These are phyloP conservation scores for Lasioglossum vierecki DNA, from an alignment of 2,888 invertebrate genomes.

Conservation along the genomic window DNA sequence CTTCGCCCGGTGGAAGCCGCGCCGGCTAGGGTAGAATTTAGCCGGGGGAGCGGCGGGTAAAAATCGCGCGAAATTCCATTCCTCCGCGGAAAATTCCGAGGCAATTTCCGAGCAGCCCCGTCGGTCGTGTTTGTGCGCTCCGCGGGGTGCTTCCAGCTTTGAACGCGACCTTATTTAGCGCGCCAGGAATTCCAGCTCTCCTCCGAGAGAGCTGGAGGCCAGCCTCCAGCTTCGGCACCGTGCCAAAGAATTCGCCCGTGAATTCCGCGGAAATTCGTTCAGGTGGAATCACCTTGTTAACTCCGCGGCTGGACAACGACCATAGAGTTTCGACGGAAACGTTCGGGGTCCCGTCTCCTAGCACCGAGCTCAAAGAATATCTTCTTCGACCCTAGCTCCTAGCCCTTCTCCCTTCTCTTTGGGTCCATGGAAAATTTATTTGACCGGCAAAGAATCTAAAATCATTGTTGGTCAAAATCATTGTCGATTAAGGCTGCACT, in stretches of 20 bases:
- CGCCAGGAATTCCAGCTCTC: constrained; percentile 62
- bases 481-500: too few species aligned
- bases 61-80: constrained; percentile 56
- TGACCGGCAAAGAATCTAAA: too few species aligned
- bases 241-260: constrained; percentile 61
- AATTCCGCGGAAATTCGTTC: constrained; percentile 68
- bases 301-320: constrained; percentile 25
- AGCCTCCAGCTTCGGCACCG: constrained; percentile 50
- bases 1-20: not conserved
- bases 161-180: constrained; percentile 68
- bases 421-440: too few species aligned
- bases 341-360: not conserved
- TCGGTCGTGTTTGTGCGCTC: constrained; percentile 46
- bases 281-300: constrained; percentile 58
- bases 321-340: not conserved
- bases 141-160: constrained; percentile 48
- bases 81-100: constrained; percentile 51
- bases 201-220: constrained; percentile 29
- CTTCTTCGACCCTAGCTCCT: too few species aligned
- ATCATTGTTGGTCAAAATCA: too few species aligned
- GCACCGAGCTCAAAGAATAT: not conserved
- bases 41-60: not conserved
- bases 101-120: constrained; percentile 46
- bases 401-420: too few species aligned
- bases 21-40: constrained; percentile 29